phyloP scores from a whole-genome alignment of 2,888 invertebrate genomes.

The Venustoraphidia nigricollis region DNA sequence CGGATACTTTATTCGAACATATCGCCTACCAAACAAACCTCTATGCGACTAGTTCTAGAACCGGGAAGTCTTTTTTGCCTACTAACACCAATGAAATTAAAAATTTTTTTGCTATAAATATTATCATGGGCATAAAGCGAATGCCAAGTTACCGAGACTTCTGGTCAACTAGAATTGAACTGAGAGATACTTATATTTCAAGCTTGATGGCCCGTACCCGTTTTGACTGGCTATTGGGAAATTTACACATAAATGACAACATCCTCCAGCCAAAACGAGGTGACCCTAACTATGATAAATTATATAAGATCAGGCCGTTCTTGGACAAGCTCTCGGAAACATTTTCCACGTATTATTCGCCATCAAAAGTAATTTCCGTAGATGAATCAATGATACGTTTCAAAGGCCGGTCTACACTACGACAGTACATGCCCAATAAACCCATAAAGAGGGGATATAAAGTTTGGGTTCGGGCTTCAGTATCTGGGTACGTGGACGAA shows the following conservation, averaged over 20 bases:
- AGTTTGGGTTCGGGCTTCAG: slow-evolving; percentile 15
- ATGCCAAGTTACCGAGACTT: slow-evolving; percentile 14
- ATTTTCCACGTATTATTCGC: slow-evolving; percentile 8
- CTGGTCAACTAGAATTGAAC: slow-evolving; percentile 11
- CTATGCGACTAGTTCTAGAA: slow-evolving; percentile 7
- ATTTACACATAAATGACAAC: slow-evolving; percentile 15
- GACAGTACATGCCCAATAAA: slow-evolving; percentile 15
- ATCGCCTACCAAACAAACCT: slow-evolving; percentile 13
- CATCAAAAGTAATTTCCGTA: slow-evolving; percentile 9
- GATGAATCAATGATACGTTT: slow-evolving; percentile 16
- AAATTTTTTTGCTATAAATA: slow-evolving; percentile 11
- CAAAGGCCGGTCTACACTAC: slow-evolving; percentile 12
- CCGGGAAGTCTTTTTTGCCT: slow-evolving; percentile 5
- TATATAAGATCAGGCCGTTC: slow-evolving; percentile 13
- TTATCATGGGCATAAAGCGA: slow-evolving; percentile 14
- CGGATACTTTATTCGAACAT: slow-evolving; percentile 9
- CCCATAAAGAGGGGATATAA: slow-evolving; percentile 15
- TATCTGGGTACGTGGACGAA: slow-evolving; percentile 14
- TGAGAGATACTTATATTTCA: slow-evolving; percentile 11
- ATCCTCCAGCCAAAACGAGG: slow-evolving; percentile 10
- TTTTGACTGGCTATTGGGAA: slow-evolving; percentile 11
- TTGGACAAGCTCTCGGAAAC: slow-evolving; percentile 7
- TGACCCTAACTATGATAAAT: slow-evolving; percentile 12
- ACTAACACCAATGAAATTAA: slow-evolving; percentile 11
- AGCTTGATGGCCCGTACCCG: slow-evolving; percentile 10